phyloP scores from a whole-genome alignment of 2,888 invertebrate species.

The Aromia moschata region DNA sequence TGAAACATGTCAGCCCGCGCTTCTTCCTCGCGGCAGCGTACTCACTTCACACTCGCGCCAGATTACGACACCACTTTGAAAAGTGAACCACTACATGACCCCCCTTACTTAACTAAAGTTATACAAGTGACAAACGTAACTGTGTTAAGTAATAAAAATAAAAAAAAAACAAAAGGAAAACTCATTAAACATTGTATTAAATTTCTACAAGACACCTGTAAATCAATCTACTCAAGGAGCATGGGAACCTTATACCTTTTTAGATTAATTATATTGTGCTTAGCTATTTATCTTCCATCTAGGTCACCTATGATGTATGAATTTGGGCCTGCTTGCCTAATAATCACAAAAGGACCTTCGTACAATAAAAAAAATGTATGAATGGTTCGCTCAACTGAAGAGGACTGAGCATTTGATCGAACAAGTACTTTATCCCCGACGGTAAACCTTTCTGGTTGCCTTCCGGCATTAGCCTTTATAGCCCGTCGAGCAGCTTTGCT shows the following conservation, averaged over 20 bases:
- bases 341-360: background rate
- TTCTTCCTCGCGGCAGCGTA: no score
- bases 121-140: no score
- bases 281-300: background rate
- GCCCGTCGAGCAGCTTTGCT: slow-evolving; percentile 11
- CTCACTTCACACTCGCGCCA: no score
- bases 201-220: no score
- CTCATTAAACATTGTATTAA: no score
- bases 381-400: background rate
- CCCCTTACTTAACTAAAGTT: no score
- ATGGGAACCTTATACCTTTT: background rate
- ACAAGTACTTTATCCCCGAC: slow-evolving; percentile 1
- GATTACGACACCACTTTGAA: no score
- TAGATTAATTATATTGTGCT: slow-evolving; percentile 4
- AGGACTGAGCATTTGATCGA: background rate
- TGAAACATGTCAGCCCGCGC: no score
- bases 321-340: slow-evolving; percentile 5
- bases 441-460: background rate
- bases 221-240: no score
- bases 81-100: no score
- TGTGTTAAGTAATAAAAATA: no score
- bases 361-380: background rate
- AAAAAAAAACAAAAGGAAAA: no score
- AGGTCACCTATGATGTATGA: background rate
- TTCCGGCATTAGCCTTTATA: background rate